Base-by-base conservation (phyloP, 1,140 invertebrate species). In the Coptotermes formosanus region DNA sequence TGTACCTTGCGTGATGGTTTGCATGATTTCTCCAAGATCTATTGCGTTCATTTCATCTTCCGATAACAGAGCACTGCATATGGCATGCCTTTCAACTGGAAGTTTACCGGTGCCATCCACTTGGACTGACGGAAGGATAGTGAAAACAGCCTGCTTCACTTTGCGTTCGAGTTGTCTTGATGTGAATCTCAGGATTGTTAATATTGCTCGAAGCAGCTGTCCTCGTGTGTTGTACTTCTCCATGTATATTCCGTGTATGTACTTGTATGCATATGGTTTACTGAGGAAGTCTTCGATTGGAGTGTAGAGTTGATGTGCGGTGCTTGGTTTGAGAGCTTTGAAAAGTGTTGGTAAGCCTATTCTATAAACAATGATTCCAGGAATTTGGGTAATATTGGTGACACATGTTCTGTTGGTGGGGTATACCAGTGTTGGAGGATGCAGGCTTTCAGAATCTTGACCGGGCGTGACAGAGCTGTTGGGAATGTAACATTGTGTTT, bases 161-260 rank as follows among this genome's bases (percentile, higher is more conserved):
- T 84, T 52, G 7, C 14, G 19, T 25, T 44, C 23, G 25, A 84
- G 12, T 44, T 52, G 83, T 45, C 82, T 45, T 30, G 6, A 9
- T 52, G 48, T 48, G n/a, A 84, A 84, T 52, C n/a, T 55, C 43
- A 84, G n/a, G 44, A 84, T 9, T 30, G 45, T 84, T 52, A 84
- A 21, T 30, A 84, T 52, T 7, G 44, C 30, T 52, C 30, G 43
- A 25, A 84, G 45, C 23, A 84, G 43, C 25, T 84, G 1, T 21
- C 82, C 82, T n/a, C 30, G 16, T 30, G 83, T 84, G 25, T 48
- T 30, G 16, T 44, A 30, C n/a, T 16, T 84, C 43, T 84, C 83
- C 45, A 84, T 44, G 19, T 84, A 14, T 30, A 84, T 44, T 30
- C 83, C 83, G 12, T 11, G n/a, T 52, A 84, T 30, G 14, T 84